Evolutionary conservation across 2,888 invertebrate genomes (phyloP), one percentile per base, ranked within the genome.

Genomic region (Subacronicta megacephala): DNA sequence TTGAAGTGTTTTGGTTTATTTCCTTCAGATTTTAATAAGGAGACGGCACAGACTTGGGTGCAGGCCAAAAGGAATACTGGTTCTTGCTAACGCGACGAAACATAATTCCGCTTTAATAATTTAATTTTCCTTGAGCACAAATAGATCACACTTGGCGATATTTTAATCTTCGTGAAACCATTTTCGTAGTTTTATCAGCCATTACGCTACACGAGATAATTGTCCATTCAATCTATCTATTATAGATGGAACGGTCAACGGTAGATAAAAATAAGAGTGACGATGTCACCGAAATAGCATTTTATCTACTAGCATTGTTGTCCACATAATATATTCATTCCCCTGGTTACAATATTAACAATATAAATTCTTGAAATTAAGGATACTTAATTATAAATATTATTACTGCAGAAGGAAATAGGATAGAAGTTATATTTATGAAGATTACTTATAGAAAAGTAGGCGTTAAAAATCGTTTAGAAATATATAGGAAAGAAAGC

Each of bases 21-120:
- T 82, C 64, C 65, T 77, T 65, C 58, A 73, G 75, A 81, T 81
- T 82, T 75, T 80, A 84, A 85, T 82, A 81, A 87, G 81, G 81
- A 83, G 77, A 79, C 80, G 70, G 65, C 75, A 66, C 68, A 72
- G 81, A 83, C 78, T 92, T 92, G 91, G 92, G 77, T 59, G 43
- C 38, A 52, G 59, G 89, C 91, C 93, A 92, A 90, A 79, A 80
- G 78, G 81, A 85, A 83, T 76, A 82, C 59, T 56, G 63, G 62
- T 69, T 77, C 73, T 64, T 60, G 62, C 62, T 53, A 76, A 76
- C 53, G 63, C 62, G 51, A 68, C 59, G 58, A 63, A 76, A 69
- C 50, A 62, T 72, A 31, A 72, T 66, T 59, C 67, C 52, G 59
- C 50, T 72, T 62, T 56, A 74, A 60, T 65, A 59, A 69, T 72